Percentiles rank a stretch among this genome's conserved stretches.
These are phyloP conservation scores for Larimichthys crocea DNA, from an alignment of 2,113 vertebrate genomes.

Conservation along the genomic window DNA sequence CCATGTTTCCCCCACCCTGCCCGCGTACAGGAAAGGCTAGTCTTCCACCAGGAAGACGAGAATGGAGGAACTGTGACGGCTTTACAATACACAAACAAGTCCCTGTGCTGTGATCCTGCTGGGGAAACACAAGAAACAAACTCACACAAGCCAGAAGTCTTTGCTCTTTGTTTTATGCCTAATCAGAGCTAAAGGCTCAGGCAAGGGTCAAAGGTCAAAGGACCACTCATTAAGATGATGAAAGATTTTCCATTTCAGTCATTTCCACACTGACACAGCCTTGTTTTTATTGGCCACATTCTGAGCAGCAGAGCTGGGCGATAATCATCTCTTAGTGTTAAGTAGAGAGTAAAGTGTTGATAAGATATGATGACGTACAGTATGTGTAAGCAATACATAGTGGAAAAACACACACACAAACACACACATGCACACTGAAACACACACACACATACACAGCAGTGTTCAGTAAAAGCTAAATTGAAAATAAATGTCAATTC, in stretches of 20 bases:
- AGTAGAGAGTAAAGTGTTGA: not conserved
- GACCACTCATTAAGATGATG: not conserved
- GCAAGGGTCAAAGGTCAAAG: constrained; percentile 42
- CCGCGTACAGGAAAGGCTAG: constrained; percentile 64
- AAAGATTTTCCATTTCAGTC: constrained; percentile 14
- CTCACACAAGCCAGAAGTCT: constrained; percentile 3
- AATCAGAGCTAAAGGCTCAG: constrained; percentile 8
- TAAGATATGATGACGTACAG: not conserved
- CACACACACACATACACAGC: not conserved
- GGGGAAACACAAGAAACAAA: constrained; percentile 3
- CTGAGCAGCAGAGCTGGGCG: not conserved
- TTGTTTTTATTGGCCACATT: constrained; percentile 20
- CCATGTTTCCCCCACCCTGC: constrained; percentile 24
- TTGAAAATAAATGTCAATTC: not conserved
- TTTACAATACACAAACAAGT: constrained; percentile 64
- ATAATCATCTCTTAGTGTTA: not conserved
- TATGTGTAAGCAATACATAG: not conserved
- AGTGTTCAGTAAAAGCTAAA: not conserved
- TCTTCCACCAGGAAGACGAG: constrained; percentile 62
- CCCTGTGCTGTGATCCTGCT: constrained; percentile 39
- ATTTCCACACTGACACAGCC: constrained; percentile 23
- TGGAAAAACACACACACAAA: not conserved
- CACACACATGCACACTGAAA: too few relatives aligned
- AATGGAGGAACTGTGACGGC: constrained; percentile 40
- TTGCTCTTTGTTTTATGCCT: constrained; percentile 23